Base-by-base conservation (phyloP, 2,888 invertebrate species). In the Hetaerina titia region DNA sequence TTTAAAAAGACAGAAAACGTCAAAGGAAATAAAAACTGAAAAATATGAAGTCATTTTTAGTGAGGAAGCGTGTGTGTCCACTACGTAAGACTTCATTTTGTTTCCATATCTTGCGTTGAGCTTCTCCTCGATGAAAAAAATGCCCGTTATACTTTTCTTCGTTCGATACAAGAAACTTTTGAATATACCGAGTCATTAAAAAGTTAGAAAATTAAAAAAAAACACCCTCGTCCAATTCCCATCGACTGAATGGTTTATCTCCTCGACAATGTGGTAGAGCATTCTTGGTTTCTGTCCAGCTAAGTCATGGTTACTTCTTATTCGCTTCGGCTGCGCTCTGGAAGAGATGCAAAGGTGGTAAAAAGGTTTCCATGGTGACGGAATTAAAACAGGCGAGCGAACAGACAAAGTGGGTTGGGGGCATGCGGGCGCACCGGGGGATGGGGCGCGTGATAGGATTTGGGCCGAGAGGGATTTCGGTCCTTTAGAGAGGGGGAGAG, bases 401-500 rank as follows among this genome's bases (percentile, higher is more conserved):
- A 7, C 11, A 25, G 81, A 81, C 69, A n/a, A 31, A 31, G 81
- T 81, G 81, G 81, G 56, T 92, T n/a, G 69, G 45, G 25, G 92
- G n/a, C 19, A 31, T 15, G 74, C 25, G 45, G 45, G 22, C n/a
- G 45, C 63, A 19, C 45, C n/a, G 92, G 56, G 22, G 90, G 64
- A 74, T 81, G 81, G 81, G 81, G 92, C 64, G 69, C 92, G 92
- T 92, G 92, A 92, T 92, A 92, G 92, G 92, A 92, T 92, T 92
- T 92, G 92, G 92, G 92, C 45, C 69, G 92, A 92, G 92, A 92
- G 92, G 92, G 92, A 92, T 92, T 92, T 64, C 56, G 69, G 64
- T 58, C 89, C 22, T 89, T 89, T 58, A 17, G 8, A 5, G 15
- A 45, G 45, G 64, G 22, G 90, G 90, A 45, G 45, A 15, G 31